Evolutionary conservation across 2,113 vertebrate species (phyloP), one percentile per base, ranked within the genome.

Genomic region (Trichechus manatus): DNA sequence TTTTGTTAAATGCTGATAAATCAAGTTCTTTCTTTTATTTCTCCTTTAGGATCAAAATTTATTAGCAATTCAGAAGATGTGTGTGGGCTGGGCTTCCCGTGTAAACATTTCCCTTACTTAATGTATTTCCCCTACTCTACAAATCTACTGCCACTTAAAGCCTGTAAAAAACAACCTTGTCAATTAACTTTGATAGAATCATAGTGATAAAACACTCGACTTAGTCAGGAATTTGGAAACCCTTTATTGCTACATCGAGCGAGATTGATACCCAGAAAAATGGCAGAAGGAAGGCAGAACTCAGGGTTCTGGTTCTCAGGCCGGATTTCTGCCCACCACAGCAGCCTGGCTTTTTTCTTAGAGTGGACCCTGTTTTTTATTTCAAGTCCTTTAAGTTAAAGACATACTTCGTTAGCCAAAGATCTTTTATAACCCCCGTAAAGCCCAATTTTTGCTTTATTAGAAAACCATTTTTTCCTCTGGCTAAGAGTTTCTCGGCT

Each of bases 1-100:
- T 94, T 87, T 93, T 91, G 47, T 95, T 96, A 95, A 97, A 88
- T 75, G 70, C 39, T 88, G 74, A 39, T 82, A 94, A 93, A 93
- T 82, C 87, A 87, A 50, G 59, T 27, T 85, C 64, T 82, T 95
- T 63, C 92, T 88, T 94, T 88, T 79, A 82, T 85, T 78, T 39
- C 63, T 94, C 81, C 56, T 95, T 87, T 78, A 90, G 92, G 61
- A 93, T 93, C 10, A 93, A 79, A 93, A 92, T 89, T 29, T 91
- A 70, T 92, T 92, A 97, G 85, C 91, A 78, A 42, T 92, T 93
- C 66, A 68, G 81, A 93, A 72, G 31, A 83, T 94, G 56, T 80
- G 36, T 86, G 63, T 91, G 79, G 59, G 42, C 59, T 96, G 86
- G 90, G 87, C 82, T 96, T 94, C 83, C 78, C 59, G 83, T 44